These are phyloP conservation scores for Agrochola lychnidis DNA, from an alignment of 2,888 invertebrate species.

Conservation along the genomic window DNA sequence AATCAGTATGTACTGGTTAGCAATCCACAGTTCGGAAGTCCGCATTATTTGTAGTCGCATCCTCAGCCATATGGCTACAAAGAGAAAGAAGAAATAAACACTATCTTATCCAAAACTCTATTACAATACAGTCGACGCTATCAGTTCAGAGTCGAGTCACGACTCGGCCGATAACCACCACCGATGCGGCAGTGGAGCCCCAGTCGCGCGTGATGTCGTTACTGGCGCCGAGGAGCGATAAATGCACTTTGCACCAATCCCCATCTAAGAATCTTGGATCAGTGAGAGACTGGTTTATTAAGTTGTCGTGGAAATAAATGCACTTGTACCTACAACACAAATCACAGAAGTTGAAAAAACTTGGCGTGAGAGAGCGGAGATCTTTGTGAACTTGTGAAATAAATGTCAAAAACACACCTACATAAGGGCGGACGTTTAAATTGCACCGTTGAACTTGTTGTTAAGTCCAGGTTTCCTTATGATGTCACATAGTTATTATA, in stretches of 20 bases:
- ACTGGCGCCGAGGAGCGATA: constrained; percentile 26
- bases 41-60: background rate
- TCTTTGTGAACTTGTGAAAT: background rate
- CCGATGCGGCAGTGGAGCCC: constrained; percentile 8
- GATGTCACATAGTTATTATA: background rate
- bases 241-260: constrained; percentile 55
- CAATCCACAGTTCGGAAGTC: background rate
- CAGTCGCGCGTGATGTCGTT: constrained; percentile 53
- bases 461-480: too few relatives aligned
- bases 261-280: constrained; percentile 28
- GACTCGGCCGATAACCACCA: constrained; percentile 43
- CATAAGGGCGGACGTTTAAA: too few relatives aligned
- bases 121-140: background rate
- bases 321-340: background rate
- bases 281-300: constrained; percentile 27
- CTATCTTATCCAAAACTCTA: background rate
- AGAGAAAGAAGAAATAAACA: background rate
- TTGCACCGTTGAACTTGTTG: background rate
- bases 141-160: constrained; percentile 48
- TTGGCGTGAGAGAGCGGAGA: background rate
- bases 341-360: background rate
- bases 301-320: constrained; percentile 19
- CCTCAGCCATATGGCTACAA: background rate
- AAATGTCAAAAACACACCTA: constrained; percentile 1
- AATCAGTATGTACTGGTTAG: background rate